phyloP scores from a whole-genome alignment of 2,888 invertebrate species.

The Hydroisotoma schaefferi region DNA sequence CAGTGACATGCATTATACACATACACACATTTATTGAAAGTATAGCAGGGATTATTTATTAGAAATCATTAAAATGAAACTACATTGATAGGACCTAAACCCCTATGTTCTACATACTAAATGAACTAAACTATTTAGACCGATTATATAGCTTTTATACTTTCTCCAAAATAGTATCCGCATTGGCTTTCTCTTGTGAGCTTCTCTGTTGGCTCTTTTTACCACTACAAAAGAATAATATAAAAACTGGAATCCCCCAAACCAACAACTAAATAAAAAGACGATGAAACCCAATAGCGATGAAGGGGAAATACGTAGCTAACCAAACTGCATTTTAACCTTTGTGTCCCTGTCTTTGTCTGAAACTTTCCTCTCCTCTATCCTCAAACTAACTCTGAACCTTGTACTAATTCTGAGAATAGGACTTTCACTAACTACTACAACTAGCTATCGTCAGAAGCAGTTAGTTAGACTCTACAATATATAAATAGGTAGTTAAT shows the following conservation, averaged over 20 bases:
- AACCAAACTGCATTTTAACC: slow-evolving; percentile 31
- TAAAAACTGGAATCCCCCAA: no score
- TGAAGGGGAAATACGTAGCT: slow-evolving; percentile 4
- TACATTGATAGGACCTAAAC: no score
- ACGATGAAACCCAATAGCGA: neutral
- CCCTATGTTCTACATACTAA: no score
- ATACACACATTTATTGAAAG: no score
- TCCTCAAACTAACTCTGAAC: slow-evolving; percentile 22
- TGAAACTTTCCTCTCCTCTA: slow-evolving; percentile 42
- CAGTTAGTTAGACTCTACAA: slow-evolving; percentile 1
- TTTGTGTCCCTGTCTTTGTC: slow-evolving; percentile 50
- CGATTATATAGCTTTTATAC: neutral
- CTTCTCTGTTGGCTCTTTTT: slow-evolving; percentile 17
- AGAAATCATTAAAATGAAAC: no score
- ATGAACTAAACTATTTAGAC: no score
- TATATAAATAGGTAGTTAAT: neutral
- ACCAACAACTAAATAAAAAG: no score
- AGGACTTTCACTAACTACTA: no score
- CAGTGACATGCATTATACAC: no score
- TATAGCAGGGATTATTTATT: no score
- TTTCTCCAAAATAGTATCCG: neutral
- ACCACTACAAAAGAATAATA: neutral
- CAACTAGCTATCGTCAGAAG: no score
- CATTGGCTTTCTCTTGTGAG: slow-evolving; percentile 19
- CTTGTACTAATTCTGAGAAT: slow-evolving; percentile 23